A percentile compares a stretch with the other conserved stretches of the same genome.
These are phyloP conservation scores for Sebastiscus tertius DNA, from an alignment of 2,797 vertebrate genomes.

Conservation along the genomic window DNA sequence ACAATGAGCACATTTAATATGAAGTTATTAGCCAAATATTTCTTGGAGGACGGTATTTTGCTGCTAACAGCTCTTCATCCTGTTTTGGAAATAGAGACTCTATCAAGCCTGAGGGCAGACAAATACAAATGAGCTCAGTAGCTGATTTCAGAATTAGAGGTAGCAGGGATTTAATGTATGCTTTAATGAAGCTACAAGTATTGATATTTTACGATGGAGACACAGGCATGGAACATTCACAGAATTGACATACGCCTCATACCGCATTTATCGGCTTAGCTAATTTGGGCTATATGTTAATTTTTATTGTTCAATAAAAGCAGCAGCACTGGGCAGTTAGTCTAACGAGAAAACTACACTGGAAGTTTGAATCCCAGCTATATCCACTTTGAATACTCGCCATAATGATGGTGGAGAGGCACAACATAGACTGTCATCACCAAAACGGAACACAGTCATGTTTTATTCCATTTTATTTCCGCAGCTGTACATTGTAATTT, in stretches of 20 bases:
- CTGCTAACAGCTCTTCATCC: constrained; percentile 2
- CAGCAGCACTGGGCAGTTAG: neutral
- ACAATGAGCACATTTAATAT: constrained; percentile 18
- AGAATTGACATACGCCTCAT: neutral
- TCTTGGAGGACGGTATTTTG: constrained; percentile 1
- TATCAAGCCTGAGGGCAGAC: constrained; percentile 13
- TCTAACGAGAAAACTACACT: constrained; percentile 21
- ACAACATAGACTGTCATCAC: constrained; percentile 63
- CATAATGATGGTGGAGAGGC: constrained; percentile 67
- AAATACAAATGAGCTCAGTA: constrained; percentile 19
- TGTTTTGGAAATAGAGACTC: constrained; percentile 11
- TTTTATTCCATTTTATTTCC: constrained; percentile 82
- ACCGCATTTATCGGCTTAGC: neutral
- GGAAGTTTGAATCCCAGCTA: constrained; percentile 29
- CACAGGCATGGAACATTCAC: neutral
- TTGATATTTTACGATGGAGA: constrained; percentile 1
- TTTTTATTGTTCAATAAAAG: constrained; percentile 19
- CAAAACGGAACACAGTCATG: constrained; percentile 69
- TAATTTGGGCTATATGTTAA: constrained; percentile 1
- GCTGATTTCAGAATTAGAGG: constrained; percentile 17
- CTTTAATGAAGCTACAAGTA: neutral
- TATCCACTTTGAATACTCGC: constrained; percentile 47
- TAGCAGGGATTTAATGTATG: neutral
- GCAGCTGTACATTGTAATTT: constrained; percentile 77
- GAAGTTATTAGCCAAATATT: constrained; percentile 11